Conservation (phyloP, 2,797 vertebrate genomes). For the Peromyscus eremicus region DNA sequence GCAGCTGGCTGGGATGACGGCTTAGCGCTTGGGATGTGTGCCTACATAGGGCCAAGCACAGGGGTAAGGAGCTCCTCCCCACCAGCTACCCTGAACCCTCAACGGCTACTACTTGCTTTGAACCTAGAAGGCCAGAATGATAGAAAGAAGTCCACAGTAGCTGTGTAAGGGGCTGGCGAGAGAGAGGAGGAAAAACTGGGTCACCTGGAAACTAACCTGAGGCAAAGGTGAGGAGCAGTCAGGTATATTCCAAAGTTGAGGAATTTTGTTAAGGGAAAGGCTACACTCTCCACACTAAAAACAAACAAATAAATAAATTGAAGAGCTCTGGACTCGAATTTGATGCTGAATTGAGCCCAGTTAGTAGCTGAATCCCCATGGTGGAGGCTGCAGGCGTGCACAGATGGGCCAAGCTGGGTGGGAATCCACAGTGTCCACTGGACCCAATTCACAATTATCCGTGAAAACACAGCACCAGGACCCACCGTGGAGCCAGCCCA, state of each 20-base stretch:
- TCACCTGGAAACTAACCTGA: fast-evolving
- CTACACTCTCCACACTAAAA: neutral
- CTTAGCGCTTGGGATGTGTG: too few relatives aligned
- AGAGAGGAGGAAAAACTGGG: too few relatives aligned
- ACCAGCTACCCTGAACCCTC: fast-evolving
- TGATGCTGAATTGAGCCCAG: neutral
- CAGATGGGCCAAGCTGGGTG: neutral
- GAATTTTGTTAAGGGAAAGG: neutral
- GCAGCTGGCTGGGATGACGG: too few relatives aligned
- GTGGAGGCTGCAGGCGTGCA: too few relatives aligned
- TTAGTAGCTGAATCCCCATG: neutral
- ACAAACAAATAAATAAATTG: neutral
- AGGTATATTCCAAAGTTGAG: neutral
- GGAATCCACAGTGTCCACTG: neutral
- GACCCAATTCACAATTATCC: neutral
- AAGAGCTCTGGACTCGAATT: neutral
- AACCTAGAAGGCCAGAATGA: fast-evolving
- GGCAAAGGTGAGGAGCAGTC: fast-evolving
- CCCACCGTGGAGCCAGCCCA: fast-evolving
- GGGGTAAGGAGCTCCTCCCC: neutral
- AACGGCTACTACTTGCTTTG: fast-evolving
- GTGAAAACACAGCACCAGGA: neutral
- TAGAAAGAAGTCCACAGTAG: fast-evolving
- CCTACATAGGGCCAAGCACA: fast-evolving
- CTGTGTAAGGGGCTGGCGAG: neutral